phyloP scores from a whole-genome alignment of 2,888 invertebrate species.

The Orthosia gothica region DNA sequence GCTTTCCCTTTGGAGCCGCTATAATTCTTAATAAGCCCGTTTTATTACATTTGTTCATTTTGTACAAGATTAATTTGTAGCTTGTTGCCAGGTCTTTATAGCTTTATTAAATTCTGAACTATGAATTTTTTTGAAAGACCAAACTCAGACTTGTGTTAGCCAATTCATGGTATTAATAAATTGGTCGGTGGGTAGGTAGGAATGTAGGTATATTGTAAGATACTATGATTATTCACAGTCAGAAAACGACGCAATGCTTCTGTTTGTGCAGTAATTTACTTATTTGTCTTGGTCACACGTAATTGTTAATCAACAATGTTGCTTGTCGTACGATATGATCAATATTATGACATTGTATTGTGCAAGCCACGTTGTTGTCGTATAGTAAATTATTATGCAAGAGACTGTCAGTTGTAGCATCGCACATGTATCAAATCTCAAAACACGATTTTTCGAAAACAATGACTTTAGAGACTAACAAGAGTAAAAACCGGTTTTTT shows the following conservation, averaged over 20 bases:
- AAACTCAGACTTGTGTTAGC: too few species aligned
- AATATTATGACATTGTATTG: conserved; percentile 24
- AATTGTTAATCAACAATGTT: conserved; percentile 36
- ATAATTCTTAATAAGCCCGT: conserved; percentile 64
- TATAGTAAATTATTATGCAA: neutral
- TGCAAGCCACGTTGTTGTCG: neutral
- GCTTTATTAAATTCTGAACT: neutral
- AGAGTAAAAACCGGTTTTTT: too few species aligned
- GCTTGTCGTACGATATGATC: conserved; percentile 15
- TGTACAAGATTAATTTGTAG: conserved; percentile 50
- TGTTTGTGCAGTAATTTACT: conserved; percentile 33
- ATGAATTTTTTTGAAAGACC: too few species aligned
- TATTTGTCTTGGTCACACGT: conserved; percentile 20
- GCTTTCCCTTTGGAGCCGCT: conserved; percentile 50
- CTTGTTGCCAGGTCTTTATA: neutral
- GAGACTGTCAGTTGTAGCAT: neutral
- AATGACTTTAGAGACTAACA: too few species aligned
- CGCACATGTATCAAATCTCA: neutral
- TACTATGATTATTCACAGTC: neutral
- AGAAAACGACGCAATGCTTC: conserved; percentile 12
- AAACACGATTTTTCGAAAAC: too few species aligned
- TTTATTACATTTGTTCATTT: conserved; percentile 63
- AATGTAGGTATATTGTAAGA: neutral
- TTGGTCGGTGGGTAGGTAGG: too few species aligned
- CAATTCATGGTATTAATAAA: too few species aligned